These are phyloP conservation scores for Falco novaeseelandiae DNA, from an alignment of 2,797 vertebrate genomes.

Conservation along the genomic window DNA sequence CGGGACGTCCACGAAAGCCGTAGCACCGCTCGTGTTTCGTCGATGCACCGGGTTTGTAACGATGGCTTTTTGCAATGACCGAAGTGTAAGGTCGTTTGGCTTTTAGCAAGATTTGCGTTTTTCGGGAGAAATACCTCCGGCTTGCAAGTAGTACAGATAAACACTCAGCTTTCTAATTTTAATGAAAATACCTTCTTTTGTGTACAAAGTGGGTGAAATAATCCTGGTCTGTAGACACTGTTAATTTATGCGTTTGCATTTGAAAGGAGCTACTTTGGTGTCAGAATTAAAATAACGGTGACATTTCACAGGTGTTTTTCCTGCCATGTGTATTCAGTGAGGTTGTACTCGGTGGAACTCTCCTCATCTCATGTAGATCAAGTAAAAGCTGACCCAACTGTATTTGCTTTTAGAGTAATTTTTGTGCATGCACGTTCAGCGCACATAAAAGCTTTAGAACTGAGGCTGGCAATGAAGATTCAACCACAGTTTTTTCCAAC, in stretches of 20 bases:
- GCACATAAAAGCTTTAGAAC: neutral
- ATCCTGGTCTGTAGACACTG: neutral
- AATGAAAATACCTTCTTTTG: neutral
- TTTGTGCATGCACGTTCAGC: neutral
- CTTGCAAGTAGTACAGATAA: neutral
- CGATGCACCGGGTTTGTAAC: rapidly evolving
- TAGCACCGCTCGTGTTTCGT: neutral
- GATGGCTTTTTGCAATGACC: neutral
- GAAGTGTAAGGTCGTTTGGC: neutral
- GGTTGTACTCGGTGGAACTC: neutral
- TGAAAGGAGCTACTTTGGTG: neutral
- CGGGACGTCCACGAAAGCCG: rapidly evolving
- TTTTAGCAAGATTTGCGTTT: neutral
- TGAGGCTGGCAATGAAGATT: neutral
- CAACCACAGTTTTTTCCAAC: neutral
- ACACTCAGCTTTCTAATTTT: neutral
- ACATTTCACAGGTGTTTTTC: neutral
- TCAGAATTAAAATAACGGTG: neutral
- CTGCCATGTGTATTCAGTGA: neutral
- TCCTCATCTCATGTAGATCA: neutral
- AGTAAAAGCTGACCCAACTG: neutral
- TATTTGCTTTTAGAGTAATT: neutral
- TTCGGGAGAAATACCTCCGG: neutral
- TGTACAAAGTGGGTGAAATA: neutral
- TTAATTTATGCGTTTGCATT: neutral